These are phyloP conservation scores for Paratrypauchen microcephalus DNA, from an alignment of 2,797 vertebrate species.

Conservation along the genomic window DNA sequence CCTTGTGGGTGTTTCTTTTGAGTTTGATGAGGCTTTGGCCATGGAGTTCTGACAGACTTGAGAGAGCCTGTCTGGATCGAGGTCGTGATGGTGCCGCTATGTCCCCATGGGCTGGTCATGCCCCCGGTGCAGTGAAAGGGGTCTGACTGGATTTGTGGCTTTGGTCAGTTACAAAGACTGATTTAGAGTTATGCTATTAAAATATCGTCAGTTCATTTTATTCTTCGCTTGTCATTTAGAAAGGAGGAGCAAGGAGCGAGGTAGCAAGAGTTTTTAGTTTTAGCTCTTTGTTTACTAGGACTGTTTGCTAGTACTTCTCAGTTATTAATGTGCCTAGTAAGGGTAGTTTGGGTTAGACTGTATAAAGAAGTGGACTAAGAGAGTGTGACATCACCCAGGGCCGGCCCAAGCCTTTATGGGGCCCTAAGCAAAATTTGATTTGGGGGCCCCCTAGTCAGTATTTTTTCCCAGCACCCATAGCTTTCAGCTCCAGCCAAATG, in stretches of 20 bases:
- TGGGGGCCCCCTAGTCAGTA: no score
- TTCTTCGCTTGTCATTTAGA: not conserved
- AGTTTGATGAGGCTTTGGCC: conserved; percentile 41
- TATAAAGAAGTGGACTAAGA: no score
- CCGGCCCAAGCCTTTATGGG: no score
- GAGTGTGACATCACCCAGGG: no score
- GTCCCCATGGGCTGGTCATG: conserved; percentile 54
- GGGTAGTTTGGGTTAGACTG: not conserved
- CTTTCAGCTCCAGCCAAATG: no score
- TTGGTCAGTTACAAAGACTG: conserved; percentile 8
- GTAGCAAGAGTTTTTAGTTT: no score
- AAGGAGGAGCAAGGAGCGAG: no score
- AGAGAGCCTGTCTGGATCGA: conserved; percentile 48
- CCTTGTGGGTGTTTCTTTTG: conserved; percentile 28
- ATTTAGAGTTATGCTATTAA: not conserved
- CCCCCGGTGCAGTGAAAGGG: conserved; percentile 48
- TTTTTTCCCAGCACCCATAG: no score
- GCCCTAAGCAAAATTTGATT: no score
- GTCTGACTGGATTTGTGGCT: conserved; percentile 35
- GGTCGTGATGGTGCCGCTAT: conserved; percentile 35
- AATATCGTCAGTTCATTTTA: not conserved
- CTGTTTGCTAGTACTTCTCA: not conserved
- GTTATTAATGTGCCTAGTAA: not conserved
- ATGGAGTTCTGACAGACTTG: conserved; percentile 55
- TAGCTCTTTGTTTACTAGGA: no score